Evolutionary conservation across 2,797 vertebrate species (phyloP).

Genomic region (Sparus aurata): DNA sequence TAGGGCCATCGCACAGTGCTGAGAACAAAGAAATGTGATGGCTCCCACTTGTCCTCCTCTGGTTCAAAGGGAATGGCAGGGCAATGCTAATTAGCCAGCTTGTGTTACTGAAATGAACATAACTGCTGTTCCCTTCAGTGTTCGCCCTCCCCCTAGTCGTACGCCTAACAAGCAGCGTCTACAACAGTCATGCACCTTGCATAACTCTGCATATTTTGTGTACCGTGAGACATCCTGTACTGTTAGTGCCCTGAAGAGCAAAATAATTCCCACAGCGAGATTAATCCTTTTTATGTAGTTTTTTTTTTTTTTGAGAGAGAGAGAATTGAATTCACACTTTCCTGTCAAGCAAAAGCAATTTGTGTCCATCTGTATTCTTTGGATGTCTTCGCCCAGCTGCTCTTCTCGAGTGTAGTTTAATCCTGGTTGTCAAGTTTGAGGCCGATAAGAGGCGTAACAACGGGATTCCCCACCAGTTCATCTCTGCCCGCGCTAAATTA

Average conservation of each 20-base stretch:
- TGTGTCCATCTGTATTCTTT: constrained; percentile 47
- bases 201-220: constrained; percentile 75
- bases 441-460: constrained; percentile 58
- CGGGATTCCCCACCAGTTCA: constrained; percentile 59
- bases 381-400: constrained; percentile 47
- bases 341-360: constrained; percentile 42
- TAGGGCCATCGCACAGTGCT: constrained; percentile 58
- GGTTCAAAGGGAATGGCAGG: constrained; percentile 76
- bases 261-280: constrained; percentile 37
- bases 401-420: constrained; percentile 62
- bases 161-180: constrained; percentile 69
- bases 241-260: constrained; percentile 37
- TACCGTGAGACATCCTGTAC: constrained; percentile 47
- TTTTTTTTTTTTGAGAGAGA: too few species aligned
- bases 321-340: constrained; percentile 41
- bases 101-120: constrained; percentile 70
- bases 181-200: constrained; percentile 62
- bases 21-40: constrained; percentile 76
- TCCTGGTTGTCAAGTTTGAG: constrained; percentile 65
- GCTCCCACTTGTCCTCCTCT: constrained; percentile 71
- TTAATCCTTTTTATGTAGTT: constrained; percentile 37
- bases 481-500: constrained; percentile 38
- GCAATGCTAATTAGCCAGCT: constrained; percentile 79
- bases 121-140: constrained; percentile 67
- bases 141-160: constrained; percentile 44